Evolutionary conservation across 2,797 vertebrate genomes (phyloP), one percentile per base, ranked within the genome.

Genomic region (Takifugu rubripes): DNA sequence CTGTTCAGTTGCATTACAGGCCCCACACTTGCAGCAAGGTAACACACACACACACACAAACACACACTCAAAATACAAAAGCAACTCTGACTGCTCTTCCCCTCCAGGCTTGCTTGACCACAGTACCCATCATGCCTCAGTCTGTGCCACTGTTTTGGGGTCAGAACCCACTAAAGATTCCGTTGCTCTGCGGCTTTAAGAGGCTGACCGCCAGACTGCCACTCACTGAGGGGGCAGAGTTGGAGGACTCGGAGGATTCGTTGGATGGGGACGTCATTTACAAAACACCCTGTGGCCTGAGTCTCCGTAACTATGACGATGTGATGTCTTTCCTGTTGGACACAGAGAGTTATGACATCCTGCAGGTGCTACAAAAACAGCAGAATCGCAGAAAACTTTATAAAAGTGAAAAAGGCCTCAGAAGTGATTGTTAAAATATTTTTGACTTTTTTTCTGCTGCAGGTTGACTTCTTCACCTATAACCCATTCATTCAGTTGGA

Each of bases 381-480:
- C 15, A n/a, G 5, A 11, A 43, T 12, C 11, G 40, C 40, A 43
- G 12, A 43, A n/a, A 12, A 43, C 5, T 14, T 15, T 29, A 6
- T 7, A 29, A 6, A 33, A 33, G 31, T 1, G 31, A 10, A 10
- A 27, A 10, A 2, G 1, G 31, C 31, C 31, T 33, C 29, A 8
- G n/a, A 44, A 16, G 6, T 9, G 14, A 44, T 5, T 1, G 14
- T 16, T 44, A 11, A 44, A 5, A 11, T 16, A 5, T 44, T 44
- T 5, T 1, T 2, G 6, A 44, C 12, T 5, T n/a, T n/a, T 44
- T 3, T 5, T 33, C 6, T 54, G 27, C 52, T 64, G 21, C 77
- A 88, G 86, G 79, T 92, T 46, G 92, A 95, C 68, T 87, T 94
- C 72, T 99, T 99, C 83, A 96, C 93, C 74, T 98, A 98, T 77